Evolutionary conservation across 2,888 invertebrate species (phyloP), one percentile per base, ranked within the genome.

Genomic region (Cheilosia pagana): DNA sequence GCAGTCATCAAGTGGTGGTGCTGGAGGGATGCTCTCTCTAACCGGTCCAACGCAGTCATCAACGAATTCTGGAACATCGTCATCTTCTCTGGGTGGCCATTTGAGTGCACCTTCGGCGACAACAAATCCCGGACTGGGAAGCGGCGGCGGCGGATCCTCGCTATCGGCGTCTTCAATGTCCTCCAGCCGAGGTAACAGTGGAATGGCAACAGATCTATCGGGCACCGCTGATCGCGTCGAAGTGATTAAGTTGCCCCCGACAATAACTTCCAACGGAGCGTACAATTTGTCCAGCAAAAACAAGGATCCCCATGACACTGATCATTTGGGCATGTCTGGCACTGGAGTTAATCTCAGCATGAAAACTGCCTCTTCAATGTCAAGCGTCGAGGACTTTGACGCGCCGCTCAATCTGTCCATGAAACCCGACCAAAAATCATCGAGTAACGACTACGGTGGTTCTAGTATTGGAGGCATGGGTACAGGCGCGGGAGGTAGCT

Each of bases 401-500:
- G 94, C 95, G 0, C 97, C 97, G 0, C 93, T 97, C 23, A 97
- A 97, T 92, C 94, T 97, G 19, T 97, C 96, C 1, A 93, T 97
- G 87, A 97, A 97, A 91, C 95, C 96, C 0, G 91, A 88, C 75
- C 90, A 90, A 83, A 92, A 91, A 79, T 87, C 87, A 45, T 87
- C 87, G 85, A 87, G 87, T 81, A 88, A 88, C 79, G 88, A 89
- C 70, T 88, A 88, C 82, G 86, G 87, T 70, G 77, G 68, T 45
- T 57, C 75, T 16, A 72, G 57, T 81, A 62, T 83, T 43, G 31
- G 53, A 41, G 50, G 41, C 60, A 8, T 71, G 25, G 16, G 50
- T 52, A 31, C 59, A 70, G 35, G 72, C 21, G 39, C 53, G 21
- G 78, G 60, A 39, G 77, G 65, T 23, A 86, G 86, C 25, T 62